Percentiles rank a stretch among this genome's conserved stretches.
These are phyloP conservation scores for Luidia sarsii DNA, from an alignment of 53 echinoderm and acorn worm species.

Conservation along the genomic window DNA sequence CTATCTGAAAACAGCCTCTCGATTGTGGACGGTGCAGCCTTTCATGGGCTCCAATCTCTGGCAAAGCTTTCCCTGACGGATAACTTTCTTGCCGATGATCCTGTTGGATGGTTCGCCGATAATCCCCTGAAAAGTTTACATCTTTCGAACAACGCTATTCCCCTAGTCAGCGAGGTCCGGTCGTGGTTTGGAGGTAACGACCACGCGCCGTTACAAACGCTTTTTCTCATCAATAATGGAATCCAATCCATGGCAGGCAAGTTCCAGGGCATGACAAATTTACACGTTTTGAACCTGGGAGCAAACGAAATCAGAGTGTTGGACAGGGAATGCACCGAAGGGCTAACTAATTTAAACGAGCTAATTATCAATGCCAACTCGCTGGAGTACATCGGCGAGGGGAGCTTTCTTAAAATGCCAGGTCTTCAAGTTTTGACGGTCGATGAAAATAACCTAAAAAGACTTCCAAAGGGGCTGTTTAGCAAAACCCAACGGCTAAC, in stretches of 20 bases:
- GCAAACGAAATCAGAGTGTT: slow-evolving; percentile 30
- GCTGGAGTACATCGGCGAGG: slow-evolving; percentile 6
- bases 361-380: slow-evolving; percentile 35
- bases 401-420: not conserved
- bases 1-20: slow-evolving; percentile 17
- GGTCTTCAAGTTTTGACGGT: slow-evolving; percentile 19
- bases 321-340: not conserved
- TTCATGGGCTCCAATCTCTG: slow-evolving; percentile 10
- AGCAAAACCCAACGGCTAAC: not conserved
- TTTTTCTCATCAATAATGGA: slow-evolving; percentile 13
- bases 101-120: slow-evolving; percentile 32
- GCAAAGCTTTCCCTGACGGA: slow-evolving; percentile 2
- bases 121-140: not conserved
- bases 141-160: slow-evolving; percentile 43
- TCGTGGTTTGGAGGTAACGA: slow-evolving; percentile 16
- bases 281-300: slow-evolving; percentile 17
- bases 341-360: not conserved
- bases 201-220: slow-evolving; percentile 6
- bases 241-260: not conserved
- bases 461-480: slow-evolving; percentile 27
- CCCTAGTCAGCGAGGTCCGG: slow-evolving; percentile 5
- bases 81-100: slow-evolving; percentile 17
- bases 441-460: slow-evolving; percentile 7
- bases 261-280: slow-evolving; percentile 7
- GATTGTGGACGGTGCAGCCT: slow-evolving; percentile 18